Percentiles rank a stretch among this genome's conserved stretches.
phyloP scores from a whole-genome alignment of 2,113 vertebrate genomes.

The Porphyrio hochstetteri region DNA sequence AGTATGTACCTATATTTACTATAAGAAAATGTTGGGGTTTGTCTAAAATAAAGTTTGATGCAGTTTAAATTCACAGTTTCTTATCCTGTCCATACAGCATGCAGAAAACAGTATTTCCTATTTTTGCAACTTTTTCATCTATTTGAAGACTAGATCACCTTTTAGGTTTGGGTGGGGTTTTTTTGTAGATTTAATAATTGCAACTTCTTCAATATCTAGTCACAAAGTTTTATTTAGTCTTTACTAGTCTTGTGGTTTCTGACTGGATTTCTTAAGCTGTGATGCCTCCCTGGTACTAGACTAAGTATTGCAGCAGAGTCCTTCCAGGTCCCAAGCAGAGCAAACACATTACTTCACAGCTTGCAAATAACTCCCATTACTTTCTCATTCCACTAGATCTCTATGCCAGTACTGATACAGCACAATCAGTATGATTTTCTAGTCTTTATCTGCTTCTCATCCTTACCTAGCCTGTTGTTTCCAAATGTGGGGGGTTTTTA shows the following conservation, averaged over 20 bases:
- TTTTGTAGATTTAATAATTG: not conserved
- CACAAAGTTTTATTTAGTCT: not conserved
- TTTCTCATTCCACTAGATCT: not conserved
- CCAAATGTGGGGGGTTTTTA: not conserved
- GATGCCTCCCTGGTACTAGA: not conserved
- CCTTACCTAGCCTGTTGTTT: not conserved
- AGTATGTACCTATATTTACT: not conserved
- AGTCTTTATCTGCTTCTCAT: not conserved
- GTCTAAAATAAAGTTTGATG: not conserved
- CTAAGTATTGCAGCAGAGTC: not conserved
- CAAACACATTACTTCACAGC: fast-evolving
- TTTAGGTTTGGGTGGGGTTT: not conserved
- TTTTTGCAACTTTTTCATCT: not conserved
- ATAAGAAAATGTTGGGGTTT: not conserved
- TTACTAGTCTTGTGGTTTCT: not conserved
- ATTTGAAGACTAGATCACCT: not conserved
- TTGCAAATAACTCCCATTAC: not conserved
- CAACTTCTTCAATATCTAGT: not conserved
- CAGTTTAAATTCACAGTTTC: not conserved
- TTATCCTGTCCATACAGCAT: not conserved
- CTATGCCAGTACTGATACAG: not conserved
- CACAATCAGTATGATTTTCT: not conserved
- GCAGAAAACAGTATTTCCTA: not conserved
- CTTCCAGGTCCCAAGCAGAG: not conserved
- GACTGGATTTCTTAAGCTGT: not conserved